Evolutionary conservation across 2,113 vertebrate genomes (phyloP).

Genomic region (Marcusenius ussheri): DNA sequence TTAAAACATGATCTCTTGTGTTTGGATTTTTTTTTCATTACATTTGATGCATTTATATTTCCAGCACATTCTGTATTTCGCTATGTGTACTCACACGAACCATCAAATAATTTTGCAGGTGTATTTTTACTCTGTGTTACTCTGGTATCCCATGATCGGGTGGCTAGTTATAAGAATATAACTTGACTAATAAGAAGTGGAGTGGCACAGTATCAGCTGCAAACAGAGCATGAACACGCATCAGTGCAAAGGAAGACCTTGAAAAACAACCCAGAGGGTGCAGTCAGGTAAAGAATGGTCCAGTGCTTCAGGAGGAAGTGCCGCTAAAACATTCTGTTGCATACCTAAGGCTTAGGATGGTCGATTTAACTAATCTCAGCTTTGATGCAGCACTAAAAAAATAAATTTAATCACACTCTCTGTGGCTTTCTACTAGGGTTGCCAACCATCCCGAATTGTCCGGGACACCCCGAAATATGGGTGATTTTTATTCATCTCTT

Average conservation of each 20-base stretch:
- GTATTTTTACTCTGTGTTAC: neutral
- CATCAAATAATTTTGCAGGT: neutral
- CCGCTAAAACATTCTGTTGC: neutral
- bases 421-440: neutral
- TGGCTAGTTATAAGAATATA: neutral
- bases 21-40: neutral
- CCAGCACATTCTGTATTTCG: neutral
- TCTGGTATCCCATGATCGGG: neutral
- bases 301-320: neutral
- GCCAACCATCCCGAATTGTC: too few relatives aligned
- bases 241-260: neutral
- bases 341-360: neutral
- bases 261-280: neutral
- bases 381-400: neutral
- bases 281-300: neutral
- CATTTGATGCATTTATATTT: neutral
- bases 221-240: neutral
- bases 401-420: neutral
- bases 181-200: neutral
- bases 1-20: neutral
- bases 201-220: neutral
- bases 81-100: neutral
- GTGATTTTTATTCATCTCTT: too few relatives aligned
- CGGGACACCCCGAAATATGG: too few relatives aligned
- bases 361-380: neutral